These are phyloP conservation scores for Lampris megalopsis DNA, from an alignment of 2,113 vertebrate species.

Conservation along the genomic window DNA sequence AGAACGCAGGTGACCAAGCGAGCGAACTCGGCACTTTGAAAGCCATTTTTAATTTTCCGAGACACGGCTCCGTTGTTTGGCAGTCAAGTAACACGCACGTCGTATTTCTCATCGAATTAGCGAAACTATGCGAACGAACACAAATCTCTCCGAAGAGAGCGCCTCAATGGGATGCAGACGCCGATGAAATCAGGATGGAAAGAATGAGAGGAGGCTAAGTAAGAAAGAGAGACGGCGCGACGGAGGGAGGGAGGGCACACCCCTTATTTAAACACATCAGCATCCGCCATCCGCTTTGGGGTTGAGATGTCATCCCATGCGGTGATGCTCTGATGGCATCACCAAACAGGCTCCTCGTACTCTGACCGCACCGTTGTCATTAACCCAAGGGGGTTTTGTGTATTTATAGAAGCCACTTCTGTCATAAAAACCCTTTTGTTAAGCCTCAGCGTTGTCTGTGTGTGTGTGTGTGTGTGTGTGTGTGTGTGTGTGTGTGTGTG, in stretches of 20 bases:
- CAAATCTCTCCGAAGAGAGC: too few species aligned
- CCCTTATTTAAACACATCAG: slow-evolving; percentile 39
- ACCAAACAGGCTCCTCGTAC: slow-evolving; percentile 23
- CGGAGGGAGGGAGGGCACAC: slow-evolving; percentile 1
- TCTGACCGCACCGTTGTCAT: slow-evolving; percentile 35
- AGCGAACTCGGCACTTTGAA: too few species aligned
- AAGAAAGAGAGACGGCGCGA: not conserved
- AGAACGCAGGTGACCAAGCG: too few species aligned
- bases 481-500: too few species aligned
- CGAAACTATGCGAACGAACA: not conserved
- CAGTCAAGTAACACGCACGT: not conserved
- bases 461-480: too few species aligned
- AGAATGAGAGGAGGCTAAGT: not conserved
- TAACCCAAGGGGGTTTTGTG: not conserved
- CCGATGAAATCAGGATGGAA: too few species aligned
- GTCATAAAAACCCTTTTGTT: slow-evolving; percentile 29
- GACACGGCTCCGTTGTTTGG: not conserved
- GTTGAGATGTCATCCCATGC: slow-evolving; percentile 17
- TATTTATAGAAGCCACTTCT: slow-evolving; percentile 18
- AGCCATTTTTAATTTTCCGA: too few species aligned
- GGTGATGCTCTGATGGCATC: slow-evolving; percentile 7
- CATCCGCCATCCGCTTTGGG: slow-evolving; percentile 11
- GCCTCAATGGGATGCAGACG: not conserved
- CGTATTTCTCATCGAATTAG: not conserved
- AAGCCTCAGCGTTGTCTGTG: not conserved